Conservation (phyloP, 2,797 vertebrate species). For the Rhinogobio ventralis region DNA sequence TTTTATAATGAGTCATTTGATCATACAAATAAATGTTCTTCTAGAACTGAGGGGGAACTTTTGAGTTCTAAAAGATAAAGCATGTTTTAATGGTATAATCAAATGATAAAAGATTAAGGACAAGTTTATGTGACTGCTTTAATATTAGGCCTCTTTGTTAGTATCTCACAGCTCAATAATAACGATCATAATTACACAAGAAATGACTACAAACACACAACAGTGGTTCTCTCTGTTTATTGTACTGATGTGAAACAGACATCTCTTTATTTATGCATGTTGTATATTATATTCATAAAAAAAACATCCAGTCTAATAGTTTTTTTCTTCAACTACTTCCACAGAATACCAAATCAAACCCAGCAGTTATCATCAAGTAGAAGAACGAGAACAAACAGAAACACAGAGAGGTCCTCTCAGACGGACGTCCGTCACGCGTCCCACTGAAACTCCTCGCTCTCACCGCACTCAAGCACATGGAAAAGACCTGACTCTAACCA, state of each 20-base stretch:
- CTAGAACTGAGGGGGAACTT: no score
- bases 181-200: neutral
- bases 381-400: conserved; percentile 73
- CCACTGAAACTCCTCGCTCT: conserved; percentile 47
- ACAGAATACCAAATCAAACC: conserved; percentile 78
- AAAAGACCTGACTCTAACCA: neutral
- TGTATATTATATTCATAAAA: conserved; percentile 78
- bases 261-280: conserved; percentile 74
- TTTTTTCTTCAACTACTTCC: conserved; percentile 69
- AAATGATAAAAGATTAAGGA: neutral
- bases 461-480: neutral
- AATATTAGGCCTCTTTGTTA: neutral
- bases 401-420: conserved; percentile 76
- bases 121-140: neutral
- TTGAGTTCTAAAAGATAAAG: neutral
- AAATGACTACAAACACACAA: conserved; percentile 57
- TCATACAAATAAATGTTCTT: no score
- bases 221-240: conserved; percentile 64
- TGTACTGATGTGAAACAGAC: conserved; percentile 79
- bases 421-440: conserved; percentile 60
- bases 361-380: conserved; percentile 71
- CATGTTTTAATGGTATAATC: neutral
- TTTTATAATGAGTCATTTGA: no score
- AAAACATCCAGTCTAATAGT: conserved; percentile 68
- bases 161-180: neutral